Base-by-base conservation (phyloP, 1,140 invertebrate genomes). In the Drosophila punjabiensis region DNA sequence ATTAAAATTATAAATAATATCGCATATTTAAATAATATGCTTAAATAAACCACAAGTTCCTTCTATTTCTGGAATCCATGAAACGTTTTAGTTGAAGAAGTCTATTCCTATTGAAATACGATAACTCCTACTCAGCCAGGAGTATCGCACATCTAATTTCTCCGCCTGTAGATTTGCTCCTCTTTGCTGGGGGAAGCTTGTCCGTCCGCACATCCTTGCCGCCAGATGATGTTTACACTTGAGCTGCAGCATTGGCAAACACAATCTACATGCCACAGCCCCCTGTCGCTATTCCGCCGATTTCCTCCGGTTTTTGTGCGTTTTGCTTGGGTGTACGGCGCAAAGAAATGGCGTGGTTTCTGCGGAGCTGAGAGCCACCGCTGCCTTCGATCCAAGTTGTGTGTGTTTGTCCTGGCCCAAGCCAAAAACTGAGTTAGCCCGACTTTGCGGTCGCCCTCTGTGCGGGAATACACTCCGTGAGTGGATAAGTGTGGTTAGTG, bases 171-270 rank as follows among this genome's bases (percentile, higher is more conserved):
- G 37, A 11, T 10, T 30, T 56, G 37, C 37, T 45, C 24, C 18
- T 4, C 39, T 53, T 69, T 47, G 50, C 30, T 33, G 1, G 64
- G 32, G 11, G 28, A 9, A 70, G 32, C 16, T 41, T 48, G 32
- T 35, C 68, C 48, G 20, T 30, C 68, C 65, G 35, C 78, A 67
- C 53, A 74, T 74, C 64, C 62, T 71, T 66, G 61, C 64, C 47
- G 45, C 75, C 69, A 77, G 77, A 84, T 89, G 84, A 89, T 89
- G 85, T 89, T 88, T 89, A 89, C 85, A 85, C 69, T 88, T 81
- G 78, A 89, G 86, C 78, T 88, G 86, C 81, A 89, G 63, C 75
- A 48, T 52, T 67, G 55, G 53, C 80, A 76, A 69, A 76, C 71
- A 71, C 66, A 69, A 68, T 59, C 59, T 80, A 41, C 75, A 61